Evolutionary conservation across 2,797 vertebrate genomes (phyloP).

Genomic region (Hoplostethus mediterraneus): DNA sequence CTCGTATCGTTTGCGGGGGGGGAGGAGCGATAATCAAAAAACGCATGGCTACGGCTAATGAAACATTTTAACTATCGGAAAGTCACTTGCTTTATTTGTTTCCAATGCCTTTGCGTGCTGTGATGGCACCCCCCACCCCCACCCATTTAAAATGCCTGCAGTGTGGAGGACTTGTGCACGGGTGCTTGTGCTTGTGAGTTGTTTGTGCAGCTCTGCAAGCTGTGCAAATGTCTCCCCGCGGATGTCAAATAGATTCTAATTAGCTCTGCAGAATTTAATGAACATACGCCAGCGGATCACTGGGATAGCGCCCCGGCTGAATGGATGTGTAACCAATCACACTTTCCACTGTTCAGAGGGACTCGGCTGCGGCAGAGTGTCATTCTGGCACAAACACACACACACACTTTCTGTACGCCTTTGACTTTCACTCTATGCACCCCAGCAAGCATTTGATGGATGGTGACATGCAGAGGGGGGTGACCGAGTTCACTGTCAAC

Average conservation of each 20-base stretch:
- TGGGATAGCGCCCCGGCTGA: constrained; percentile 54
- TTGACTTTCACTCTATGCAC: background rate
- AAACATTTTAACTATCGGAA: constrained; percentile 31
- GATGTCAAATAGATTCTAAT: constrained; percentile 79
- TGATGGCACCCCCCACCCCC: constrained; percentile 6
- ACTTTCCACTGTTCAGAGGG: constrained; percentile 61
- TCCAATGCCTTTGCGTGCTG: constrained; percentile 2
- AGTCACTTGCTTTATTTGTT: constrained; percentile 44
- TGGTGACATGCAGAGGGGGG: no score
- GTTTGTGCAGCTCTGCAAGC: constrained; percentile 70
- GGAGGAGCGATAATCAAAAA: constrained; percentile 3
- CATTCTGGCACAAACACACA: constrained; percentile 24
- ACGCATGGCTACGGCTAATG: constrained; percentile 28
- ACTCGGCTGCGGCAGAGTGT: constrained; percentile 34
- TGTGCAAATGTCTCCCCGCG: constrained; percentile 71
- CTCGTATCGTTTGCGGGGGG: background rate
- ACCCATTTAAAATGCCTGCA: constrained; percentile 14
- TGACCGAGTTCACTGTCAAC: no score
- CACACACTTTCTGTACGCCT: background rate
- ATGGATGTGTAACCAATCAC: constrained; percentile 70
- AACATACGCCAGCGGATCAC: constrained; percentile 72
- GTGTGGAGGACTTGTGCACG: constrained; percentile 19
- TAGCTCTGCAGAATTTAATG: constrained; percentile 78
- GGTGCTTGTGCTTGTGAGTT: constrained; percentile 62
- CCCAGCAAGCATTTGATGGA: no score